Percentiles rank a stretch among this genome's conserved stretches.
Evolutionary conservation across 2,797 vertebrate genomes (phyloP).

Genomic region (Telmatherina bonti): DNA sequence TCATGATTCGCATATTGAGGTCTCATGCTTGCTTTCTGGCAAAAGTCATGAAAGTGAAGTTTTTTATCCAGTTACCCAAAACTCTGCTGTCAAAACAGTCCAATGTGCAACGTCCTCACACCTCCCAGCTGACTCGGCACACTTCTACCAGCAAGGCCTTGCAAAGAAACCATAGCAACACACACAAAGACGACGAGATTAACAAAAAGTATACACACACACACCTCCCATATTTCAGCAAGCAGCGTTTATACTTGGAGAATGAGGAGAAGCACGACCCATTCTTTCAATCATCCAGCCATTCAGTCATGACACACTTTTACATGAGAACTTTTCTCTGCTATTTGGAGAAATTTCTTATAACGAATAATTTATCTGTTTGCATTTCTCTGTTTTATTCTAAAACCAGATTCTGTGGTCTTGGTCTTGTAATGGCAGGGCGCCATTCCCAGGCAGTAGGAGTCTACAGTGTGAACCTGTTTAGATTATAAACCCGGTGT

Average conservation of each 20-base stretch:
- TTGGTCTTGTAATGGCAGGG: background rate
- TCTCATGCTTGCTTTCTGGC: background rate
- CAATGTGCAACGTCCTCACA: conserved; percentile 70
- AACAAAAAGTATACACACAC: background rate
- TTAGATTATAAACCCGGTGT: conserved; percentile 39
- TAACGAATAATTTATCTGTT: background rate
- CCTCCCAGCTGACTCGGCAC: conserved; percentile 74
- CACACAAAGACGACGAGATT: background rate
- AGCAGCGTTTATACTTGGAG: background rate
- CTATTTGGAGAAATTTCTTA: background rate
- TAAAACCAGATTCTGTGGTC: conserved; percentile 1
- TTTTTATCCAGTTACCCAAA: conserved; percentile 37
- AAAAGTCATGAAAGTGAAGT: background rate
- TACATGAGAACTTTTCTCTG: no score
- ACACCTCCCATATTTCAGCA: background rate
- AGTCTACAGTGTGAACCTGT: conserved; percentile 39
- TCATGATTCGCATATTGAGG: background rate
- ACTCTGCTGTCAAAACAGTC: conserved; percentile 69
- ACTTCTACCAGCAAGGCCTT: conserved; percentile 58
- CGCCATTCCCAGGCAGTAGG: conserved; percentile 40
- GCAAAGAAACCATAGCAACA: conserved; percentile 7
- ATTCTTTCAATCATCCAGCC: background rate
- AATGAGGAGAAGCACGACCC: background rate
- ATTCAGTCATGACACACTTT: background rate
- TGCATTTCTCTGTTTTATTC: background rate